These are phyloP conservation scores for Drosophila chauvacae DNA, from an alignment of 1,140 invertebrate species.

Conservation along the genomic window DNA sequence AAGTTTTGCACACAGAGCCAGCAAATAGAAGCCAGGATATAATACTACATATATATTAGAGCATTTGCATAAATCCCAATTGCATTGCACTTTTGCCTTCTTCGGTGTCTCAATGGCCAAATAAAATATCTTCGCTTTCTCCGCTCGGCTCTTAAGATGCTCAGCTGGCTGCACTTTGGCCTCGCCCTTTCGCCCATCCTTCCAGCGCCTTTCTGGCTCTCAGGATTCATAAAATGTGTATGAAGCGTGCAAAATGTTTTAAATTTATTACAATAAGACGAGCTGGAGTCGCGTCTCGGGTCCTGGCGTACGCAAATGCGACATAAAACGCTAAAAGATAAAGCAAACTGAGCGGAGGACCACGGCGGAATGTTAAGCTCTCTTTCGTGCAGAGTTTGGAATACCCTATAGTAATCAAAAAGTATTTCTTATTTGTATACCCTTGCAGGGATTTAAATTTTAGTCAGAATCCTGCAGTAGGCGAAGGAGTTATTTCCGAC, in stretches of 20 bases:
- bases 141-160: conserved; percentile 32
- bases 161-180: conserved; percentile 74
- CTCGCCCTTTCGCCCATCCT: conserved; percentile 6
- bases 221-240: conserved; percentile 81
- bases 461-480: too few relatives aligned
- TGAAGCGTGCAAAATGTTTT: conserved; percentile 81
- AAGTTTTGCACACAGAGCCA: conserved; percentile 53
- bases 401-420: conserved; percentile 5
- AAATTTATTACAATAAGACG: conserved; percentile 83
- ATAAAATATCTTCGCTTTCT: conserved; percentile 69
- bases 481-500: too few relatives aligned
- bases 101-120: conserved; percentile 77
- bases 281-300: conserved; percentile 61
- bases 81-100: conserved; percentile 75
- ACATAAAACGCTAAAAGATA: conserved; percentile 81
- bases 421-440: too few relatives aligned
- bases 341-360: conserved; percentile 46
- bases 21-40: background rate
- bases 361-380: background rate
- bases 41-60: conserved; percentile 59
- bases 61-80: conserved; percentile 81
- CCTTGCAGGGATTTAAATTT: too few relatives aligned
- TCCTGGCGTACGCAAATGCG: conserved; percentile 72
- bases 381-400: background rate
- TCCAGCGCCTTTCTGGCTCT: conserved; percentile 40